Conservation (phyloP, 2,888 invertebrate species). For the Meiosimyza decipiens region DNA sequence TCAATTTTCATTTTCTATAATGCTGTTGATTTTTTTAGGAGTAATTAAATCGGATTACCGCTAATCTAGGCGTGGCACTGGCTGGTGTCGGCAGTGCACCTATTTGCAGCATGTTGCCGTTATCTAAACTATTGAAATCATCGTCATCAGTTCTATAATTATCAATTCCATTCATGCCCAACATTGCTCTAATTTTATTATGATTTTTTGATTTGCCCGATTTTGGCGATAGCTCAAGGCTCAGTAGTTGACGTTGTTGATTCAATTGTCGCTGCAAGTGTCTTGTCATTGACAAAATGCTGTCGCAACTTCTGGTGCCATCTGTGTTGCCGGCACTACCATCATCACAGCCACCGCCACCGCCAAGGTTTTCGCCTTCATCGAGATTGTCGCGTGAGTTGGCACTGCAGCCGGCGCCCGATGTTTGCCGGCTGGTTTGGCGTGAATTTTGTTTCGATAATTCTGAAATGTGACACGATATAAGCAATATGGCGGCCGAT, state of each 20-base stretch:
- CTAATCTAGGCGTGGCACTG: constrained; percentile 67
- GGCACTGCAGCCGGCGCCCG: constrained; percentile 62
- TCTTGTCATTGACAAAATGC: constrained; percentile 63
- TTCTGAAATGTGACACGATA: constrained; percentile 85
- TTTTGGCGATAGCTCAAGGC: constrained; percentile 65
- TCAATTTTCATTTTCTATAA: constrained; percentile 10
- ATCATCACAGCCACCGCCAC: constrained; percentile 40
- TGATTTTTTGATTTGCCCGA: constrained; percentile 63
- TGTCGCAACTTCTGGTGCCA: constrained; percentile 64
- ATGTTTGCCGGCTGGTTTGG: constrained; percentile 62
- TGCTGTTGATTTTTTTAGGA: not conserved
- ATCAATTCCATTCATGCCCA: constrained; percentile 66
- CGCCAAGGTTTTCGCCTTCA: constrained; percentile 55
- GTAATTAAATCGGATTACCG: constrained; percentile 60
- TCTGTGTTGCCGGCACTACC: constrained; percentile 43
- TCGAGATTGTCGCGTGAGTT: constrained; percentile 66
- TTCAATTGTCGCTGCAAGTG: constrained; percentile 67
- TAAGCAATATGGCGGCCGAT: constrained; percentile 94
- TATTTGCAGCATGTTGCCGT: constrained; percentile 64
- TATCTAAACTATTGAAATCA: constrained; percentile 62
- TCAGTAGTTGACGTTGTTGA: constrained; percentile 66
- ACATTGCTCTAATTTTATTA: constrained; percentile 66
- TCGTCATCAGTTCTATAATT: constrained; percentile 58
- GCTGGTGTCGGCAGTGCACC: constrained; percentile 68
- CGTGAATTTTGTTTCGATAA: constrained; percentile 67